Base-by-base conservation (phyloP, 1,140 invertebrate genomes). In the Thaumetopoea pityocampa region DNA sequence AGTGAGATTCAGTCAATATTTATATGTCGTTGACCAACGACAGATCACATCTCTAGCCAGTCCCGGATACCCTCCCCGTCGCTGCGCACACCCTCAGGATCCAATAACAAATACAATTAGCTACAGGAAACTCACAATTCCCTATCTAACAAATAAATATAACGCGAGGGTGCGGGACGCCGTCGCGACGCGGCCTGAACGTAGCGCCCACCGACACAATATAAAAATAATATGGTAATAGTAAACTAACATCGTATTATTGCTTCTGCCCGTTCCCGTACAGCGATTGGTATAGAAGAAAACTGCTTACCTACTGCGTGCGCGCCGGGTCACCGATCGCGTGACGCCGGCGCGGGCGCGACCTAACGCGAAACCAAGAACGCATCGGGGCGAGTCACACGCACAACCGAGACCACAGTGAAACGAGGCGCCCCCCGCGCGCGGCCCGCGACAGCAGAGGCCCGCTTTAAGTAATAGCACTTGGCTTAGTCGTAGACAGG, bases 1-100 rank as follows among this genome's bases (percentile, higher is more conserved):
- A 78, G 77, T 85, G 83, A 86, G 83, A 86, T 86, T 86, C 81
- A 83, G 79, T 85, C 78, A 80, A 71, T 83, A 80, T 84, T 84
- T 84, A 84, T 84, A 84, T 80, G 80, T 84, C 80, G 80, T 80
- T 82, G 80, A 84, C 80, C 70, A 72, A 80, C 80, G 80, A 84
- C 80, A 80, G 72, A 84, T 84, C 80, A 84, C 80, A 84, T 84
- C 80, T 80, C 74, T 84, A 70, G 72, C 76, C 78, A 82, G 76
- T 84, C 71, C 77, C 66, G 28, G 55, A 59, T 57, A 58, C 67
- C 71, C 65, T 65, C 61, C 65, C 50, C 76, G 71, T 81, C 64
- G 55, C 78, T 74, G 67, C 65, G 57, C 65, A 69, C 74, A 66
- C 63, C 64, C 71, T 67, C 70, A 84, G 73, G 77, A 79, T 77